Conservation (phyloP, 2,888 invertebrate genomes). For the Pyrgus malvae region DNA sequence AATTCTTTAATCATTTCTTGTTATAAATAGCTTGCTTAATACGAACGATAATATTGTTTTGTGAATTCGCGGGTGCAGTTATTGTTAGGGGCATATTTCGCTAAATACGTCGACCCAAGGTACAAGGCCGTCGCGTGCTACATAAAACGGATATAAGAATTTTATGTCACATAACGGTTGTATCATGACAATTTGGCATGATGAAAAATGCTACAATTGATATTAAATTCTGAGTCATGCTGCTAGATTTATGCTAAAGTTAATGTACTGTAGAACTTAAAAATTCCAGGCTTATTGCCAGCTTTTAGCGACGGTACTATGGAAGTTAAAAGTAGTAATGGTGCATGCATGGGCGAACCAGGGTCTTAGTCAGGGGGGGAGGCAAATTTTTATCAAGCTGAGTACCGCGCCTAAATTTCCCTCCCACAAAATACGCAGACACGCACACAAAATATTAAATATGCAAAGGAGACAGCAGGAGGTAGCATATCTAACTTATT, state of each 20-base stretch:
- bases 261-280: background rate
- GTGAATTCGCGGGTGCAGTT: slow-evolving; percentile 3
- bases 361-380: too few species aligned
- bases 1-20: too few species aligned
- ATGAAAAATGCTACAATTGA: slow-evolving; percentile 19
- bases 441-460: too few species aligned
- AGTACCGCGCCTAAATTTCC: too few species aligned
- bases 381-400: too few species aligned
- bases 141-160: slow-evolving; percentile 34
- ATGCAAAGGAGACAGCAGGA: too few species aligned
- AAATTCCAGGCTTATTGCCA: background rate
- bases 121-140: slow-evolving; percentile 40
- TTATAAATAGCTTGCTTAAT: too few species aligned
- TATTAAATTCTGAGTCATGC: background rate
- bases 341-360: too few species aligned
- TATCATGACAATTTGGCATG: slow-evolving; percentile 35
- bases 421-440: too few species aligned
- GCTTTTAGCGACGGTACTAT: too few species aligned
- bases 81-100: slow-evolving; percentile 12
- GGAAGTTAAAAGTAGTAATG: too few species aligned
- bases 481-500: too few species aligned
- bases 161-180: slow-evolving; percentile 36
- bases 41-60: slow-evolving; percentile 5
- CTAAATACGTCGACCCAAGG: slow-evolving; percentile 9
- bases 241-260: slow-evolving; percentile 1